Evolutionary conservation across 1,140 invertebrate genomes (phyloP), one percentile per base, ranked within the genome.

Genomic region (Papilio machaon): DNA sequence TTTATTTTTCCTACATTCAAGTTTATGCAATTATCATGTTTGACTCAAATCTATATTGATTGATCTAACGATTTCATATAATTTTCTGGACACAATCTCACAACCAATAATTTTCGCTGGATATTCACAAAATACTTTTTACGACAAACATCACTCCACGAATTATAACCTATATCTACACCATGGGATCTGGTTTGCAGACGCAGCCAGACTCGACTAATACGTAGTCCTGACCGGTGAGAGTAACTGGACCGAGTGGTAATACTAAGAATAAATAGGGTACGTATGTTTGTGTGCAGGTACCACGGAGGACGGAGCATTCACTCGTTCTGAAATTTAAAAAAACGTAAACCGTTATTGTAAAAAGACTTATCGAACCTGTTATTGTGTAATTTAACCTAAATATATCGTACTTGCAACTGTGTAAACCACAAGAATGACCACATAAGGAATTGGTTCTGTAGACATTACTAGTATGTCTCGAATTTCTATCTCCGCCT

Each of bases 221-320:
- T 9, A 99, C 97, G 94, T 99, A 99, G 94, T 98, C 98, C 91
- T 98, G 98, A 9, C 97, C 98, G 17, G 98, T 98, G 15, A 98
- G 94, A 13, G 98, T 98, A 8, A 98, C 98, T 2, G 98, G 98
- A 2, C 98, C 98, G 46, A 98, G 92, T 0, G 98, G 98, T 78
- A 98, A 97, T 73, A 98, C 98, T 88, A 98, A 95, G 93, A 98
- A 99, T 81, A 98, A 94, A 92, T 98, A 98, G 9, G 98, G 98
- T 80, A 98, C 97, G 94, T 98, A 99, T 0, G 98, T 98, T 94
- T 98, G 98, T 54, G 98, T 98, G 91, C 98, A 99, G 89, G 98
- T 97, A 17, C 98, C 98, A 64, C 97, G 96, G 6, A 99, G 96
- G 8, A 98, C 95, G 80, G 98, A 98, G 92, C 98, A 99, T 94